Evolutionary conservation across 2,797 vertebrate species (phyloP).

Genomic region (Aplochiton taeniatus): DNA sequence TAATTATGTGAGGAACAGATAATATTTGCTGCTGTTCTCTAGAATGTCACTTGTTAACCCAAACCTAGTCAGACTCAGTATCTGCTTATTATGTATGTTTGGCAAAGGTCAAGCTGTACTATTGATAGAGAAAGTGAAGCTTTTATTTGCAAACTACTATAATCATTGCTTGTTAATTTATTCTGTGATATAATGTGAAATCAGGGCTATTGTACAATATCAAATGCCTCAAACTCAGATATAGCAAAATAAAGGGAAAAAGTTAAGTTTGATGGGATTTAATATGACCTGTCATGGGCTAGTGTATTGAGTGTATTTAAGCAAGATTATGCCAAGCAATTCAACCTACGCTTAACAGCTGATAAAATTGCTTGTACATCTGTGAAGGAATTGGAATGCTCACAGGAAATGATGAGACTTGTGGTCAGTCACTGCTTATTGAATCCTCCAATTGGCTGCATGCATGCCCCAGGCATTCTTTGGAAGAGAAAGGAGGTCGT

Average conservation of each 20-base stretch:
- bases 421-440: conserved; percentile 47
- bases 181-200: no score
- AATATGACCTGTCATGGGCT: conserved; percentile 78
- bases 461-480: conserved; percentile 47
- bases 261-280: conserved; percentile 54
- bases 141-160: no score
- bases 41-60: not conserved
- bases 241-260: no score
- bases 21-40: conserved; percentile 1
- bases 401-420: conserved; percentile 69
- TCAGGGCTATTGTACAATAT: no score
- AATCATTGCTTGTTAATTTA: no score
- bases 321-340: conserved; percentile 79
- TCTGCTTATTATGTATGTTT: no score
- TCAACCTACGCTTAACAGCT: conserved; percentile 80
- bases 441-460: conserved; percentile 60
- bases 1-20: conserved; percentile 43
- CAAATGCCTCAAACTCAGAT: no score
- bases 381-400: conserved; percentile 81
- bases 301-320: conserved; percentile 69
- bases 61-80: not conserved
- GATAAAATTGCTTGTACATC: conserved; percentile 83
- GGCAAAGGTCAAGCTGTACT: no score
- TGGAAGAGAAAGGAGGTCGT: no score
- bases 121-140: no score